Evolutionary conservation across 2,888 invertebrate species (phyloP), one percentile per base, ranked within the genome.

Genomic region (Phyllotreta striolata): DNA sequence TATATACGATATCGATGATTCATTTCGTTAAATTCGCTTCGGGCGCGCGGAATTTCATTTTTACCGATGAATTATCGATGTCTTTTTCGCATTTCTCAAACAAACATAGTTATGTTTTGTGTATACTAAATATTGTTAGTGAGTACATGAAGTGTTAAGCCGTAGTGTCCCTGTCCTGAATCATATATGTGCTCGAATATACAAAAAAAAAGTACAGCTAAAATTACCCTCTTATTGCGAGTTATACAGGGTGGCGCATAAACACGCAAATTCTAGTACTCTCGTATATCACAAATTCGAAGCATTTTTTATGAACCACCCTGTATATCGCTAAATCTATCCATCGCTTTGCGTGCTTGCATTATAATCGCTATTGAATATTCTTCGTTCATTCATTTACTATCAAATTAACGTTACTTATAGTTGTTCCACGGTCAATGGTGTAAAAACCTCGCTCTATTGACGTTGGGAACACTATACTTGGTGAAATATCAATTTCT

Each of bases 121-220:
- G 66, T 66, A 59, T 66, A 66, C 64, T 68, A 63, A 70, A 67
- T 68, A 63, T 54, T 66, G 14, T n/a, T 69, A 66, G 66, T 71
- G 70, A 71, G 62, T 73, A 79, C 80, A 81, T 81, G 81, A 81
- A 80, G 80, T 79, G 80, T 79, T 80, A 77, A 72, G 77, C 80
- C 79, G 78, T 79, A 76, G 71, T 60, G 67, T 64, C 70, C 74
- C 74, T 65, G 55, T 57, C 54, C 63, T 72, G 56, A 51, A 37
- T 57, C 61, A 62, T 57, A 38, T 38, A n/a, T 43, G n/a, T n/a
- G 54, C 51, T 58, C 58, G 12, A 14, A 41, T 41, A 49, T 14
- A 13, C 35, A 35, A 51, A 9, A 56, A 14, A 35, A 35, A 41
- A 49, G 10, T 24, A 34, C 39, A 34, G 46, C n/a, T 38, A 8